phyloP scores from a whole-genome alignment of 23 tunicate genomes.

The Botrylloides violaceus region DNA sequence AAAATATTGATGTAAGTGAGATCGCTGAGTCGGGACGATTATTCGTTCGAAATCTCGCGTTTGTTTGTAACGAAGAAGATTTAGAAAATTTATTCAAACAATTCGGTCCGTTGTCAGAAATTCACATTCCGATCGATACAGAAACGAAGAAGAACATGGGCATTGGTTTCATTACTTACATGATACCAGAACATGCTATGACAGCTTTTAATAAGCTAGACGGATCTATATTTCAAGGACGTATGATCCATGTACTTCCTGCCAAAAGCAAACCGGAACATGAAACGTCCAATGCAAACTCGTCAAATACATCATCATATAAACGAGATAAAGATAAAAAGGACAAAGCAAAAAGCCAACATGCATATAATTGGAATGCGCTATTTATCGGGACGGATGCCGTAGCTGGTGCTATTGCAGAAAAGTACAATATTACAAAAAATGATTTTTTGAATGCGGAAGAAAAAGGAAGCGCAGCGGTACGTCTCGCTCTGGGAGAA shows the following conservation, averaged over 20 bases:
- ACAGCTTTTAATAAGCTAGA: constrained; percentile 55
- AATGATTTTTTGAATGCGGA: constrained; percentile 33
- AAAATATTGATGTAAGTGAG: constrained; percentile 48
- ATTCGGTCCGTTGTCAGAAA: constrained; percentile 58
- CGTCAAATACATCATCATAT: constrained; percentile 26
- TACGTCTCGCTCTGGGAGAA: constrained; percentile 88
- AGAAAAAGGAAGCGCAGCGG: constrained; percentile 67
- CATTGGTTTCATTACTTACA: constrained; percentile 61
- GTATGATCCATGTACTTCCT: constrained; percentile 79
- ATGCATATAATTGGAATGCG: constrained; percentile 78
- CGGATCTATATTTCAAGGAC: constrained; percentile 85
- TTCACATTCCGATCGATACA: constrained; percentile 50
- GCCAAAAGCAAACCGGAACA: constrained; percentile 39
- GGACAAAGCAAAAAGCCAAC: constrained; percentile 45
- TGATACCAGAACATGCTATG: constrained; percentile 75
- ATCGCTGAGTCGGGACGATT: constrained; percentile 84
- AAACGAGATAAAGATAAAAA: constrained; percentile 40
- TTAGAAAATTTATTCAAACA: constrained; percentile 36
- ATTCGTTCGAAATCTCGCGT: constrained; percentile 72
- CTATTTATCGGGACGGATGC: constrained; percentile 84
- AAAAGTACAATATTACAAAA: constrained; percentile 43
- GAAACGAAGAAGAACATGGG: constrained; percentile 56
- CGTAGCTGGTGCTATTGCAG: constrained; percentile 86
- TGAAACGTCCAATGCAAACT: not conserved
- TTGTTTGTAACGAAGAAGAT: constrained; percentile 72